Base-by-base conservation (phyloP, 2,113 vertebrate genomes). In the Mus pahari region DNA sequence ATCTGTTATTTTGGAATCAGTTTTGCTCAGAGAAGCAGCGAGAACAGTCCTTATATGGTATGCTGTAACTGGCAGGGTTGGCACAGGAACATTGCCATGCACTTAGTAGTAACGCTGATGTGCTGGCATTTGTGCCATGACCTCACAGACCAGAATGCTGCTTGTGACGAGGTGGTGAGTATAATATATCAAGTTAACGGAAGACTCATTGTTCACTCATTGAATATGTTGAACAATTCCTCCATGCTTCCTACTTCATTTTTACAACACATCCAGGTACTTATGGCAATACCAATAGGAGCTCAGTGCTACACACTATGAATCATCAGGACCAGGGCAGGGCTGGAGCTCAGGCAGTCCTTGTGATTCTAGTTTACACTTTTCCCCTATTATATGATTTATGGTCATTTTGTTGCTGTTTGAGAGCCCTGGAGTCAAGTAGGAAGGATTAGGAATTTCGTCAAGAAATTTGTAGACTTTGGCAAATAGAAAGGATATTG, bases 1-100 rank as follows among this genome's bases (percentile, higher is more conserved):
- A 81, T 91, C 78, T 90, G 42, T 87, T 96, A 94, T 86, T 97
- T 86, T 95, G 74, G n/a, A 92, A 45, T 83, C 68, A 50, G 89
- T 90, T 82, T 92, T 93, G 78, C 73, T 94, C 50, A 91, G 48
- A 48, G 89, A 93, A 90, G 45, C 79, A 91, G 87, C 7, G 4
- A 96, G 45, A 83, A 78, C 3, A 74, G 8, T 82, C n/a, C 55
- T 94, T 92, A 90, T 81, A 84, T 73, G 75, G 39, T 86, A 7
- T 82, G 74, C 55, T 16, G 7, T 68, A 78, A 81, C 60, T 28
- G 45, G 36, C 74, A 45, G 70, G 53, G 50, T 28, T 89, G 7
- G 39, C 60, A 84, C 75, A 86, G 81, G 55, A 74, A 66, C 74
- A 16, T 62, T 64, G 77, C 4, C 48, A 42, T 70, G n/a, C 36